Percentiles rank a stretch among this genome's conserved stretches.
Conservation (phyloP, 2,113 vertebrate genomes). For the Sialia sialis region DNA sequence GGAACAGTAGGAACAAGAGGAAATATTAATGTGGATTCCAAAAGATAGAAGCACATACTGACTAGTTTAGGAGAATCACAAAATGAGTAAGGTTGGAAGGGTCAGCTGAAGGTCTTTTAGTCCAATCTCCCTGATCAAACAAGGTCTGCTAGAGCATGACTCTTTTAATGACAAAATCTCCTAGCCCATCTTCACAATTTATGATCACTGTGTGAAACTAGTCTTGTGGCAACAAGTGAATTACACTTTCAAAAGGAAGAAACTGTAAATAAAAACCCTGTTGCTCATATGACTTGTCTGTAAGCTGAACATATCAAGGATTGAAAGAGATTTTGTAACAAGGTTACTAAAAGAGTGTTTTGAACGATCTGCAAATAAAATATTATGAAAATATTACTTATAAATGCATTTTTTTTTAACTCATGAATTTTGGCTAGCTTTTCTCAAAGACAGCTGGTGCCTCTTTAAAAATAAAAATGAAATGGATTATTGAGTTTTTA, state of each 20-base stretch:
- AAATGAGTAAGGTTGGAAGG: not conserved
- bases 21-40: not conserved
- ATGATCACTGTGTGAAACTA: fast-evolving
- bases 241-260: not conserved
- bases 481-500: not conserved
- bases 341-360: not conserved
- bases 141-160: too few relatives aligned
- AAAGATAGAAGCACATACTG: not conserved
- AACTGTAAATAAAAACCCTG: not conserved
- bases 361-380: not conserved
- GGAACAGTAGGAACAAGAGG: not conserved
- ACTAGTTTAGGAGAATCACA: not conserved
- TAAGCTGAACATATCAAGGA: not conserved
- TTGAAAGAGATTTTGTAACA: not conserved
- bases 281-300: not conserved
- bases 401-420: not conserved
- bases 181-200: fast-evolving
- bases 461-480: not conserved
- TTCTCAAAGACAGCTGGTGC: not conserved
- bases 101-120: not conserved
- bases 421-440: not conserved
- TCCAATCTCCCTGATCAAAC: not conserved
- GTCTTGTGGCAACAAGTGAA: not conserved
- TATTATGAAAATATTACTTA: not conserved
- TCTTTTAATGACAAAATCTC: not conserved